phyloP scores from a whole-genome alignment of 2,797 vertebrate genomes.

The Pampus argenteus region DNA sequence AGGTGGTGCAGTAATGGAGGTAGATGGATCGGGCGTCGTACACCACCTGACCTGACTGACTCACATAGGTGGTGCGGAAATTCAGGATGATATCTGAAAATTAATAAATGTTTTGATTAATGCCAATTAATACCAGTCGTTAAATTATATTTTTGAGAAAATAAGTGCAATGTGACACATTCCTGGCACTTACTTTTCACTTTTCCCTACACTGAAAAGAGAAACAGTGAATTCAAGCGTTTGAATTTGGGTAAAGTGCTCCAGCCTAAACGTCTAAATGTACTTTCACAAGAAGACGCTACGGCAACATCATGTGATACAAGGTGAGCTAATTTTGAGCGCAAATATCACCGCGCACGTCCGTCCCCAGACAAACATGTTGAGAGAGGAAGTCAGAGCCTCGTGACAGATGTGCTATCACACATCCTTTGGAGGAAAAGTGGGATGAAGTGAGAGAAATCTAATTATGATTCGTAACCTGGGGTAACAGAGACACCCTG shows the following conservation, averaged over 20 bases:
- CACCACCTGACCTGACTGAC: slow-evolving; percentile 94
- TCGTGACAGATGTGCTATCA: slow-evolving; percentile 59
- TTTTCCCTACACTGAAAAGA: not conserved
- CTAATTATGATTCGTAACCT: slow-evolving; percentile 73
- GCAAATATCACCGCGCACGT: not conserved
- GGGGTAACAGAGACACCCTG: slow-evolving; percentile 62
- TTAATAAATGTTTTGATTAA: no score
- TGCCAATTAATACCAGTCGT: no score
- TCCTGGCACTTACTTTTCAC: not conserved
- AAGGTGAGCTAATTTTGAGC: slow-evolving; percentile 29
- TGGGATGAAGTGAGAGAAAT: slow-evolving; percentile 61
- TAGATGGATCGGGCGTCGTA: slow-evolving; percentile 93
- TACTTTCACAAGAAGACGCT: not conserved
- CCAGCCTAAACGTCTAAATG: not conserved
- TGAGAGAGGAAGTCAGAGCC: slow-evolving; percentile 30
- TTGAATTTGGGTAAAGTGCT: not conserved
- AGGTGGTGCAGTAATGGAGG: slow-evolving; percentile 94
- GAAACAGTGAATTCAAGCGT: not conserved
- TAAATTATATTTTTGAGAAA: not conserved
- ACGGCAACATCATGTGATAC: not conserved
- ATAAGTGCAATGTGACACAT: not conserved
- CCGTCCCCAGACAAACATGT: slow-evolving; percentile 30
- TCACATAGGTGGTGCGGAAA: slow-evolving; percentile 96
- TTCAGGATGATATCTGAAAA: slow-evolving; percentile 95
- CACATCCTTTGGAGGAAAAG: slow-evolving; percentile 56